Conservation (phyloP, 2,888 invertebrate genomes). For the Coronaproctus castanopsis region DNA sequence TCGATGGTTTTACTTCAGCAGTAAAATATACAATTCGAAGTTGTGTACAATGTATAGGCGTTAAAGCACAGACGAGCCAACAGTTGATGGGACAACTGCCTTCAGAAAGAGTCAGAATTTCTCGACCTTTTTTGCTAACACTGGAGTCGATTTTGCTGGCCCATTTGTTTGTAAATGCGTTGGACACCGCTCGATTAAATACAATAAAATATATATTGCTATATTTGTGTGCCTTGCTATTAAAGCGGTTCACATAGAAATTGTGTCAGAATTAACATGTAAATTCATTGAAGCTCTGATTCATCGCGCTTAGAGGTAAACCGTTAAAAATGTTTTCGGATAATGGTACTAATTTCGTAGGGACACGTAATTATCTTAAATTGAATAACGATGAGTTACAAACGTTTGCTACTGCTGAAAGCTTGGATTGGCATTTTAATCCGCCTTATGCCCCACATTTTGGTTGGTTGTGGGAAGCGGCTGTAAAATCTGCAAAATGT, state of each 20-base stretch:
- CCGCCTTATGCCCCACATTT: neutral
- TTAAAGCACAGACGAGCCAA: no score
- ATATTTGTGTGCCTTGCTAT: neutral
- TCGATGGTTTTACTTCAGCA: no score
- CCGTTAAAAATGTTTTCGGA: neutral
- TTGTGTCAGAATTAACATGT: neutral
- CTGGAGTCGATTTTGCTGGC: constrained; percentile 1
- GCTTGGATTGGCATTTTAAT: neutral
- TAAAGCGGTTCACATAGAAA: neutral
- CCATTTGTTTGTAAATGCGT: constrained; percentile 3
- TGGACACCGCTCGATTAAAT: neutral
- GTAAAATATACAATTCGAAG: no score
- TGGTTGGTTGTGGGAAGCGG: neutral
- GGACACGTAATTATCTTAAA: neutral
- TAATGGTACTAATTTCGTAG: constrained; percentile 4
- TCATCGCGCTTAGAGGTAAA: neutral
- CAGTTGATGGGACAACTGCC: no score
- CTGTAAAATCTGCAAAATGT: neutral
- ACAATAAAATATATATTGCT: neutral
- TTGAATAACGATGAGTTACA: neutral
- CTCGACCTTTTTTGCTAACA: no score
- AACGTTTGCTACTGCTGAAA: neutral
- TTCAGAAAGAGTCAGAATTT: no score
- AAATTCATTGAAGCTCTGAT: neutral
- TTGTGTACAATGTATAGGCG: no score